phyloP scores from a whole-genome alignment of 1,140 invertebrate genomes.

The Idris sp. region DNA sequence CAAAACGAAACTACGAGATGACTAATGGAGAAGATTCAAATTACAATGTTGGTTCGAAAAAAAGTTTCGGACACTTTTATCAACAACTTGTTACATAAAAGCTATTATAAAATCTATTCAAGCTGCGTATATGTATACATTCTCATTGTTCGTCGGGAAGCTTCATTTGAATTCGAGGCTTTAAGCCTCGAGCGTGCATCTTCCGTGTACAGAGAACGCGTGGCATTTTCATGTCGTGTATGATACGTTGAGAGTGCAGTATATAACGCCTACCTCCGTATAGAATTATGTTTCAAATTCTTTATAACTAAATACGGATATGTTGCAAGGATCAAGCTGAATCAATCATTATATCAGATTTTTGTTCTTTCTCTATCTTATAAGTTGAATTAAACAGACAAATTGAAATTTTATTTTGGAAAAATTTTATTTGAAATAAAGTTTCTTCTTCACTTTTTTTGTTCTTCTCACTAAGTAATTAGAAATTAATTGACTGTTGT shows the following conservation, averaged over 20 bases:
- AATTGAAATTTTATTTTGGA: no score
- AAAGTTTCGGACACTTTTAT: constrained; percentile 37
- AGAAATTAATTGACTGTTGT: no score
- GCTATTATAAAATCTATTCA: constrained; percentile 51
- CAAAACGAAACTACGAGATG: constrained; percentile 19
- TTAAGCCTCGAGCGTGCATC: constrained; percentile 38
- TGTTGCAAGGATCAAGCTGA: neutral
- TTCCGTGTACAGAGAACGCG: constrained; percentile 45
- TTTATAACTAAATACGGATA: constrained; percentile 12
- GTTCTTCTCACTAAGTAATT: no score
- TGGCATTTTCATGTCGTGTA: constrained; percentile 51
- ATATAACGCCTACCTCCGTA: constrained; percentile 46
- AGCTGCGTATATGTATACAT: constrained; percentile 7
- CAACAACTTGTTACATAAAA: constrained; percentile 46
- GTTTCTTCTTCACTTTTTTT: no score
- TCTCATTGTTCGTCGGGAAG: constrained; percentile 43
- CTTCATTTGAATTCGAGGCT: constrained; percentile 54
- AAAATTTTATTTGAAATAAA: no score
- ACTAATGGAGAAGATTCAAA: constrained; percentile 19
- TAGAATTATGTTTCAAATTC: constrained; percentile 25
- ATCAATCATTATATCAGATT: no score
- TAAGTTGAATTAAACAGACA: neutral
- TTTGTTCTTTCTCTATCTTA: constrained; percentile 1
- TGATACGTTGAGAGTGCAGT: constrained; percentile 46
- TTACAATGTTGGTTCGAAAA: constrained; percentile 41